Conservation (phyloP, 2,797 vertebrate species). For the Picus viridis region DNA sequence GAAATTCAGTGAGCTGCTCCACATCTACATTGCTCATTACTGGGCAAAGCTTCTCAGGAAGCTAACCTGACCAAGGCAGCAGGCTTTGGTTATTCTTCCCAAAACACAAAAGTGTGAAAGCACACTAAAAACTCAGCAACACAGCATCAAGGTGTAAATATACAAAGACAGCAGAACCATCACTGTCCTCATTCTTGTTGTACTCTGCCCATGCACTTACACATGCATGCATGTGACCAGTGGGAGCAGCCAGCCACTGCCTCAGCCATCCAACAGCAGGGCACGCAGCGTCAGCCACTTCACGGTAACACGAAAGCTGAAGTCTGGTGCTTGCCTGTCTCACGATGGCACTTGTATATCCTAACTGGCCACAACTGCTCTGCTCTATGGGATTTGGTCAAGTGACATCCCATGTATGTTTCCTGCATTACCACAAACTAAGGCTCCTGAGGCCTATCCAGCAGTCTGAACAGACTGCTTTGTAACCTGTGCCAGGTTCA, state of each 20-base stretch:
- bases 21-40: background rate
- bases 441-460: background rate
- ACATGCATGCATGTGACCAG: background rate
- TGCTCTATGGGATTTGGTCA: background rate
- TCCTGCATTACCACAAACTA: background rate
- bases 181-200: background rate
- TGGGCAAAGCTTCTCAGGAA: background rate
- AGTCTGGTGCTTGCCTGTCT: background rate
- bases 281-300: constrained; percentile 18
- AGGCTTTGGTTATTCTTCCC: background rate
- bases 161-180: background rate
- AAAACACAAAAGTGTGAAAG: background rate
- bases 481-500: background rate
- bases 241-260: background rate
- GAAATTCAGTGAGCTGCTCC: background rate
- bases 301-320: background rate
- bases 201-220: background rate
- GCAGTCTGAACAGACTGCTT: background rate
- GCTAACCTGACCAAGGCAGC: background rate
- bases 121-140: background rate
- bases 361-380: background rate
- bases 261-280: constrained; percentile 23
- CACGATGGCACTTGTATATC: background rate
- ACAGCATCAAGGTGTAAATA: background rate
- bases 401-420: rapidly evolving